Base-by-base conservation (phyloP, 2,113 vertebrate genomes). In the Amazona vittata region DNA sequence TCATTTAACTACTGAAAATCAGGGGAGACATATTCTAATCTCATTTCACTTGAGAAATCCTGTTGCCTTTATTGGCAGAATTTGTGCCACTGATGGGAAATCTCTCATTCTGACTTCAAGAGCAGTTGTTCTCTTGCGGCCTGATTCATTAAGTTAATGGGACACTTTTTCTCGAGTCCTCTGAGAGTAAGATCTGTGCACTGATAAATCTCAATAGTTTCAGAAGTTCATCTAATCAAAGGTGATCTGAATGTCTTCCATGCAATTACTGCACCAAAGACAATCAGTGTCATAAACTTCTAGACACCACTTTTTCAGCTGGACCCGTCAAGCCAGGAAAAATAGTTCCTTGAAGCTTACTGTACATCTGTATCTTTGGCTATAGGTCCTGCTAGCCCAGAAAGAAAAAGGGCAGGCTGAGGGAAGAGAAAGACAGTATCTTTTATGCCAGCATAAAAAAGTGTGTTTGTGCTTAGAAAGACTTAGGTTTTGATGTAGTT, bases 91-190 rank as follows among this genome's bases (percentile, higher is more conserved):
- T 94, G 95, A 89, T 96, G 95, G 95, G 96, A 96, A 96, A 94
- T 96, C 73, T 92, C 81, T 96, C 91, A 82, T 96, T 95, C 94
- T 94, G 86, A 76, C 91, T 96, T 91, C 52, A 84, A 92, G 41
- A 96, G 80, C 96, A 15, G 91, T 83, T 89, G 83, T 63, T 96
- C 92, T 96, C 96, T 91, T 83, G 95, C 49, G 91, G 86, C 94
- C 95, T 91, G 96, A 95, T 95, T 96, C 92, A 94, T 96, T 96
- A 96, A 96, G 76, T 96, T 94, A 95, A 96, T 97, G 94, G 96
- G 91, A 95, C 94, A 95, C 95, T 96, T 95, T 94, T 86, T 91
- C 53, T 52, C 73, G 65, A 91, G 35, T 89, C 96, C 95, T 94
- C 65, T 57, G 94, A 96, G 95, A 91, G 86, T 94, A 89, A 84